Base-by-base conservation (phyloP, 2,888 invertebrate genomes). In the Cerceris rybyensis region DNA sequence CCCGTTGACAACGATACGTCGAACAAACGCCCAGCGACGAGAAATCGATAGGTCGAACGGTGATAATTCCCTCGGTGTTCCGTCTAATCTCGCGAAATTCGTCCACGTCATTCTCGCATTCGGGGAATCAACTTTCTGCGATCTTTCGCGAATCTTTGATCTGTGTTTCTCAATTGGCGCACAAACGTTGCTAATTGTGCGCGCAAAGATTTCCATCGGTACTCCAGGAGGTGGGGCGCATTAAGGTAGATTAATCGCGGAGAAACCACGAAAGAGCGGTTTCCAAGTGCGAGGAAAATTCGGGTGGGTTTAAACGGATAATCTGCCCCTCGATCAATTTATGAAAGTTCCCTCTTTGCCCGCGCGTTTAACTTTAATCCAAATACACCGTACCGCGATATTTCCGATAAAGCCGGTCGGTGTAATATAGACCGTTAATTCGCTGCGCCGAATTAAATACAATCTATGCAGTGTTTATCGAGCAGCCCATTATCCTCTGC, bases 1-100 rank as follows among this genome's bases (percentile, higher is more conserved):
- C 70, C 67, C 68, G 74, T 68, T 75, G 77, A 74, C 72, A 80
- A 82, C 74, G 59, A 57, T 41, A 63, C 82, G 54, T 50, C 61
- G 72, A 57, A 70, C 76, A 59, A 74, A 72, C 65, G 63, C 54
- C 59, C 57, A 39, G 63, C 69, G 74, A 73, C 83, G 72, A 70
- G 70, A 75, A 75, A 83, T 83, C 83, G 67, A 83, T 83, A 79
- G 69, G 14, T 16, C 71, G 59, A 61, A 54, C 67, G 64, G 75
- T 73, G 79, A 75, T 68, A 58, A 69, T 74, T 71, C 66, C 70
- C 73, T 28, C 50, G 14, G 46, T 13, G 69, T 59, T 46, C 6
- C 46, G 46, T 8, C 46, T 11, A n/a, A 11, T 50, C 50, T 11
- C 9, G 6, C n/a, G 50, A 50, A n/a, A 50, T n/a, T 11, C 50